phyloP scores from a whole-genome alignment of 2,888 invertebrate genomes.

The Cryptophagus acutangulus region DNA sequence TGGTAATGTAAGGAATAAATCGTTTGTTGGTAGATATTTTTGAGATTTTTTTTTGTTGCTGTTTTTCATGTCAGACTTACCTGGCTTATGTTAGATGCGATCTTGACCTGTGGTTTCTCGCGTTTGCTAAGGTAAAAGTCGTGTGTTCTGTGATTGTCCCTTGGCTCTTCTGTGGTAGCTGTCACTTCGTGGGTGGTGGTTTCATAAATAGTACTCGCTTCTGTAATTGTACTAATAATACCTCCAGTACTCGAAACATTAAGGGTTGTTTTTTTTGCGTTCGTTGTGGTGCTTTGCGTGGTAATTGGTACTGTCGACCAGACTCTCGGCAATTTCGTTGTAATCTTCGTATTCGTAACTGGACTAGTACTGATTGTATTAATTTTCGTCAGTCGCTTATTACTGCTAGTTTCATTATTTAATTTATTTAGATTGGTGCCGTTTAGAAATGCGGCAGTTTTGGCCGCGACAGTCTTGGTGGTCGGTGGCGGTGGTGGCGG shows the following conservation, averaged over 20 bases:
- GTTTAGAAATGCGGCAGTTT: conserved; percentile 10
- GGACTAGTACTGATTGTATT: conserved; percentile 9
- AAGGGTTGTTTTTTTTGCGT: conserved; percentile 31
- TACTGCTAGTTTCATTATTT: conserved; percentile 9
- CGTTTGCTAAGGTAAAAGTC: conserved; percentile 46
- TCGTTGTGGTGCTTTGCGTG: conserved; percentile 30
- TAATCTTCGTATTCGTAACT: conserved; percentile 14
- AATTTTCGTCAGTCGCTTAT: conserved; percentile 13
- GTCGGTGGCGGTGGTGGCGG: conserved; percentile 10
- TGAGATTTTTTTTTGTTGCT: too few species aligned
- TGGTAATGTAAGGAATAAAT: too few species aligned
- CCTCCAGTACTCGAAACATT: conserved; percentile 28
- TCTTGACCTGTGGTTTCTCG: conserved; percentile 45
- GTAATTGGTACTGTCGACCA: conserved; percentile 30
- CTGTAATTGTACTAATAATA: conserved; percentile 15
- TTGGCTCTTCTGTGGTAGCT: conserved; percentile 49
- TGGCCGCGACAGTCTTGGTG: conserved; percentile 13
- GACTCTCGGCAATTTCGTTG: conserved; percentile 36
- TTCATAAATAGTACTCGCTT: conserved; percentile 49
- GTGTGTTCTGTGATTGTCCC: conserved; percentile 52
- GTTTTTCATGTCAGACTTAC: too few species aligned
- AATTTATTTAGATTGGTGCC: conserved; percentile 6
- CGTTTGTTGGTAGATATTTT: too few species aligned
- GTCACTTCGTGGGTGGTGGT: conserved; percentile 54
- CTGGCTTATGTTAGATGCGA: conserved; percentile 46